Conservation (phyloP, 2,797 vertebrate genomes). For the Chelonia mydas region DNA sequence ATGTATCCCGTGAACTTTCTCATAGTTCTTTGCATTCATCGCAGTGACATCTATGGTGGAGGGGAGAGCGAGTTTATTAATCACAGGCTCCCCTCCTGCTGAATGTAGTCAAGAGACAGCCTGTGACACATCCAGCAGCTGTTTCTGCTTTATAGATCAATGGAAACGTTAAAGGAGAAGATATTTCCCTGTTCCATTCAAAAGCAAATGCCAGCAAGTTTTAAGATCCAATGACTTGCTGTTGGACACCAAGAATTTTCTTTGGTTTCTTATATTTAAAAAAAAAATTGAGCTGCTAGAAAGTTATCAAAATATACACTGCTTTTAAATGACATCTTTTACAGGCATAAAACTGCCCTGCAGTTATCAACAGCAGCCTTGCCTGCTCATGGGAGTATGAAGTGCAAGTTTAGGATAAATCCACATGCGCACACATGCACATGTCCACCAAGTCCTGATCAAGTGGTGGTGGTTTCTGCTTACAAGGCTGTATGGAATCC, state of each 20-base stretch:
- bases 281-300: constrained; percentile 33
- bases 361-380: not conserved
- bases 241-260: constrained; percentile 52
- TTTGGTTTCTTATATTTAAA: constrained; percentile 26
- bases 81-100: constrained; percentile 69
- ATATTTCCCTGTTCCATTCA: constrained; percentile 53
- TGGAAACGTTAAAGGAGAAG: constrained; percentile 57
- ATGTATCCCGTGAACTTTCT: constrained; percentile 59
- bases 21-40: constrained; percentile 23
- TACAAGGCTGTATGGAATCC: not conserved
- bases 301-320: constrained; percentile 21
- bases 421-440: not conserved
- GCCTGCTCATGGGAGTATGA: not conserved
- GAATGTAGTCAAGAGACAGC: constrained; percentile 38
- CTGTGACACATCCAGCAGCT: constrained; percentile 50
- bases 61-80: constrained; percentile 52
- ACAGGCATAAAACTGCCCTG: not conserved
- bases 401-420: not conserved
- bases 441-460: not conserved
- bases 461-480: constrained; percentile 9
- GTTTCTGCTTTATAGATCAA: constrained; percentile 71
- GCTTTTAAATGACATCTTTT: constrained; percentile 20
- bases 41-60: constrained; percentile 59
- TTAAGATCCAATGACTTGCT: constrained; percentile 33
- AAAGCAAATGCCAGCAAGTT: constrained; percentile 41